phyloP scores from a whole-genome alignment of 2,113 vertebrate genomes.

The Notothenia rossii region DNA sequence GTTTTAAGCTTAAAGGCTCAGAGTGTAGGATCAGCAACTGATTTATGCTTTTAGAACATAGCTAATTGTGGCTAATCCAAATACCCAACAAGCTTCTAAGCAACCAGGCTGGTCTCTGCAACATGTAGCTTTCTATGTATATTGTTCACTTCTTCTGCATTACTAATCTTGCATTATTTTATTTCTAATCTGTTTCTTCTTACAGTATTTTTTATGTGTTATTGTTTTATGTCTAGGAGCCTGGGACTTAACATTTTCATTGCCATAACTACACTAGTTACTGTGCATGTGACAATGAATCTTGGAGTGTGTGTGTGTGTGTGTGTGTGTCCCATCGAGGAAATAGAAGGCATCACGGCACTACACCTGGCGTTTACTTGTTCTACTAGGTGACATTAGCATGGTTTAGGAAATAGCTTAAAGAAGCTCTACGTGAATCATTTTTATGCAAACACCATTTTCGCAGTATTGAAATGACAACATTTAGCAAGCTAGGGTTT shows the following conservation, averaged over 20 bases:
- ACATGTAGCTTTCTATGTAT: no score
- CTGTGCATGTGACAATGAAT: no score
- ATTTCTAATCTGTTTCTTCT: no score
- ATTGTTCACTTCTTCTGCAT: no score
- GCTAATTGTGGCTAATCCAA: slow-evolving; percentile 11
- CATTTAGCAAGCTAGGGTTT: neutral
- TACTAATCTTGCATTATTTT: no score
- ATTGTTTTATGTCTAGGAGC: no score
- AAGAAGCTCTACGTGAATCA: no score
- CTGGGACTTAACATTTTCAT: no score
- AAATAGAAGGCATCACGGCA: neutral
- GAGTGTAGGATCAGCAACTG: slow-evolving; percentile 19
- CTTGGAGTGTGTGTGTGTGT: no score
- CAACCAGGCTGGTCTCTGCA: neutral
- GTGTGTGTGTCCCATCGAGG: neutral
- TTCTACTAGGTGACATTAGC: neutral
- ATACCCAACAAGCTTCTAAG: neutral
- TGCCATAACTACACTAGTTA: no score
- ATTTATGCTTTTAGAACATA: slow-evolving; percentile 4
- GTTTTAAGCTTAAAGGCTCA: neutral
- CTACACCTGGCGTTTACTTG: neutral
- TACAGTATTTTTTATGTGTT: no score
- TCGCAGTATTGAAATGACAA: no score
- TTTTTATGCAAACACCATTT: neutral
- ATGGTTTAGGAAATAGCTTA: slow-evolving; percentile 7